Conservation (phyloP, 1,140 invertebrate genomes). For the Apis mellifera region Amel_HAv3.1 CM009932.2:3005001-3005500, state of each 20-base stretch:
- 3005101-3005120: conserved; percentile 27
- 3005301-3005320: not conserved
- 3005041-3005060: conserved; percentile 38
- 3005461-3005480: conserved; percentile 12
- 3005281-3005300: not conserved
- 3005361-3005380: not conserved
- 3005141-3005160: not conserved
- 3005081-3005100: conserved; percentile 27
- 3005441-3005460: not conserved
- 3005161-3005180: not conserved
- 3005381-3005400: too few species aligned
- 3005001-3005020: conserved; percentile 39
- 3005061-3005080: conserved; percentile 63
- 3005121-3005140: conserved; percentile 33
- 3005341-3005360: not conserved
- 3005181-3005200: conserved; percentile 18
- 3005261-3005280: not conserved
- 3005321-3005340: not conserved
- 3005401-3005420: not conserved
- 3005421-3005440: not conserved
- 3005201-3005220: conserved; percentile 8
- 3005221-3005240: not conserved
- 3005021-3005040: conserved; percentile 45
- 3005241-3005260: not conserved
- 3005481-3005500: not conserved